A percentile compares a stretch with the other conserved stretches of the same genome.
phyloP scores from a whole-genome alignment of 2,888 invertebrate species.

The Microctonus hyperodae region DNA sequence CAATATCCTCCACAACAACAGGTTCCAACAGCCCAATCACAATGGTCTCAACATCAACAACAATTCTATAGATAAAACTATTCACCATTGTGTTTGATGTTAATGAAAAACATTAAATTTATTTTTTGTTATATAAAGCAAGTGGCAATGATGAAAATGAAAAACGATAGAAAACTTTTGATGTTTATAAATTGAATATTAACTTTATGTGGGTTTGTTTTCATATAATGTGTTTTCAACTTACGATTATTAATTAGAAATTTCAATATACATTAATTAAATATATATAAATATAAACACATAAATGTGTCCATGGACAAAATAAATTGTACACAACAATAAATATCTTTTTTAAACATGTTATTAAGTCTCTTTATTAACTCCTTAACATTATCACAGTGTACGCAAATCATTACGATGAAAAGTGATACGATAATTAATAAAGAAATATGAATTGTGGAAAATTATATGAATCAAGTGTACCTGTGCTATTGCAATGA shows the following conservation, averaged over 20 bases:
- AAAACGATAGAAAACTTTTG: conserved; percentile 6
- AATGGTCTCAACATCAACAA: conserved; percentile 67
- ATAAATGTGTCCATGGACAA: background rate
- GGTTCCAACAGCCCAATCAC: conserved; percentile 61
- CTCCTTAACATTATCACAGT: background rate
- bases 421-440: background rate
- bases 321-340: conserved; percentile 8
- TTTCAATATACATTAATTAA: background rate
- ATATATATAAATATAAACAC: background rate
- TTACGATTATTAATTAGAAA: background rate
- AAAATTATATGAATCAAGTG: background rate
- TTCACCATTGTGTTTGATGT: background rate
- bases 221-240: background rate
- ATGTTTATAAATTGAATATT: background rate
- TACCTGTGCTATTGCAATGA: background rate
- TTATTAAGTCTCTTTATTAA: conserved; percentile 20
- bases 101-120: background rate
- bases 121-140: background rate
- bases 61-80: conserved; percentile 70
- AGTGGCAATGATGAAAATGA: background rate
- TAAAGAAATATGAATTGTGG: background rate
- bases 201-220: background rate
- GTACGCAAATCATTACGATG: background rate
- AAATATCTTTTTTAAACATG: conserved; percentile 26
- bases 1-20: conserved; percentile 59